Evolutionary conservation across 2,113 vertebrate species (phyloP), one percentile per base, ranked within the genome.

Genomic region (Bettongia penicillata): DNA sequence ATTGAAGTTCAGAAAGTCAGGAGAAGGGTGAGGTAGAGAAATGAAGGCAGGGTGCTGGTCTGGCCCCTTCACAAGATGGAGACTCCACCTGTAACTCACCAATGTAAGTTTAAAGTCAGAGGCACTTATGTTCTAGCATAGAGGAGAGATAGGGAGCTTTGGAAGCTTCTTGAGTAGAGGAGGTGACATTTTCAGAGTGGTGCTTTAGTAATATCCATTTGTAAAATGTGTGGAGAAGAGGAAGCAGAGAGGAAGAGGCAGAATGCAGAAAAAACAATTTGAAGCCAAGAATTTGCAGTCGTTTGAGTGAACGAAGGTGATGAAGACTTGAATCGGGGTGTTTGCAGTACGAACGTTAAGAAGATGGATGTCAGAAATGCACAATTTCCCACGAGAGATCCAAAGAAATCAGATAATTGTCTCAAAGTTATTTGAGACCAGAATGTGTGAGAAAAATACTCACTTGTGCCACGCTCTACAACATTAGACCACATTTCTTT

Each of bases 401-500:
- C 51, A 37, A 51, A 90, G 50, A 93, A n/a, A 57, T 43, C 47
- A 84, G 14, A 1, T 43, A 49, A 48, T 61, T 50, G 23, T 25
- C 25, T 26, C 90, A 14, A 90, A 50, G 90, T 48, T 28, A 90
- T 50, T 31, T 49, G 48, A 90, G 48, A 31, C 24, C 1, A 31
- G 49, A 84, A 19, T 84, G 22, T 84, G n/a, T 43, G 68, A 84
- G n/a, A 43, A 84, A 68, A 84, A 84, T 84, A 43, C 19, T 84
- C n/a, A 84, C 16, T 23, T 43, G 68, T 84, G 19, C n/a, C n/a
- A 43, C 43, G n/a, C 16, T 43, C 43, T 51, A 68, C 8, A 49
- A 53, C 53, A 53, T 48, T 47, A 91, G 93, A 95, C 50, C 50
- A 89, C 91, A 94, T 68, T 96, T 95, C n/a, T 53, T 51, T 96